Conservation (phyloP, 92 coral and sea anemone genomes). For the Chrysogorgia sp. region DNA sequence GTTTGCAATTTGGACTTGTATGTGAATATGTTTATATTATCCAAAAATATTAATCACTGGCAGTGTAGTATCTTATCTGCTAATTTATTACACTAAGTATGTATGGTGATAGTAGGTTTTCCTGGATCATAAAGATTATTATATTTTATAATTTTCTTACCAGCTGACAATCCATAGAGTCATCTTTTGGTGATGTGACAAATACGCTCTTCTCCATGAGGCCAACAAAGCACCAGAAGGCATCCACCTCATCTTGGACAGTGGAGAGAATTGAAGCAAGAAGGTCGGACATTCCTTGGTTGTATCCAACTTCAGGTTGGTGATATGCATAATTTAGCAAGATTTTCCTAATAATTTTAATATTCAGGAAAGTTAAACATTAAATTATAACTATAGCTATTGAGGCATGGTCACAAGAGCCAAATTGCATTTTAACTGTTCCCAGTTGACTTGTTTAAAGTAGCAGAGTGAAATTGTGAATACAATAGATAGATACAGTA, state of each 20-base stretch:
- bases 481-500: too few relatives aligned
- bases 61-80: too few relatives aligned
- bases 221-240: slow-evolving; percentile 99
- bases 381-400: too few relatives aligned
- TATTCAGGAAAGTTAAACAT: too few relatives aligned
- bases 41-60: too few relatives aligned
- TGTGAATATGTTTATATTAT: too few relatives aligned
- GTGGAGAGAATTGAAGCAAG: slow-evolving; percentile 88
- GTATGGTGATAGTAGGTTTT: slow-evolving; percentile 1
- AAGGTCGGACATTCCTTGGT: slow-evolving; percentile 97
- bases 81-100: too few relatives aligned
- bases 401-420: too few relatives aligned
- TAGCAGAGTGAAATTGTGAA: too few relatives aligned
- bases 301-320: slow-evolving; percentile 85
- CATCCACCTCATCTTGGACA: slow-evolving; percentile 95
- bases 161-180: slow-evolving; percentile 93
- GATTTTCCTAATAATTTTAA: slow-evolving; percentile 66
- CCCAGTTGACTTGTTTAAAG: too few relatives aligned
- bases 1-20: too few relatives aligned
- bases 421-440: too few relatives aligned
- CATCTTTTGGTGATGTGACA: slow-evolving; percentile 98
- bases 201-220: slow-evolving; percentile 95
- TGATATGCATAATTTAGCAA: slow-evolving; percentile 84
- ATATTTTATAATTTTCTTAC: slow-evolving; percentile 45
- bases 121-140: background rate